Conservation (phyloP, 2,797 vertebrate genomes). For the Euthynnus affinis region DNA sequence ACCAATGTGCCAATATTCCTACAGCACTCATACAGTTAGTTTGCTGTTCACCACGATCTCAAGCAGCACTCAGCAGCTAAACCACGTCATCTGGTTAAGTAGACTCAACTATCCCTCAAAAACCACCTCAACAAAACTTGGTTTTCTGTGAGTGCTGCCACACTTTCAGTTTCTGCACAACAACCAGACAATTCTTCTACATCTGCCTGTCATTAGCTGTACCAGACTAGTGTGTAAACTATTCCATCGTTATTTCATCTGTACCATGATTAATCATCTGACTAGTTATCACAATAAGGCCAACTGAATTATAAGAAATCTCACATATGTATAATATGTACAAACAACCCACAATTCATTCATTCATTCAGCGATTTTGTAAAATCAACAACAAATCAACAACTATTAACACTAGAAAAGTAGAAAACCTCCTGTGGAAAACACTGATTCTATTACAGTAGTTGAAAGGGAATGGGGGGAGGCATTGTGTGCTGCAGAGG, state of each 20-base stretch:
- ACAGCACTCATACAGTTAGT: background rate
- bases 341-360: slow-evolving; percentile 20
- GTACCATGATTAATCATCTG: slow-evolving; percentile 9
- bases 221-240: slow-evolving; percentile 3
- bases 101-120: slow-evolving; percentile 7
- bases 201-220: slow-evolving; percentile 4
- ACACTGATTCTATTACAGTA: slow-evolving; percentile 46
- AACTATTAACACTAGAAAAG: slow-evolving; percentile 39
- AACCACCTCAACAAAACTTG: background rate
- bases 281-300: slow-evolving; percentile 6
- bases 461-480: slow-evolving; percentile 18
- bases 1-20: slow-evolving; percentile 20
- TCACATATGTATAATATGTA: slow-evolving; percentile 41
- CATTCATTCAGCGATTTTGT: slow-evolving; percentile 39
- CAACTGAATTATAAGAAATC: slow-evolving; percentile 24
- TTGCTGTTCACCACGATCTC: slow-evolving; percentile 5
- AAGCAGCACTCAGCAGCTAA: slow-evolving; percentile 9
- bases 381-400: slow-evolving; percentile 23
- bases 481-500: background rate
- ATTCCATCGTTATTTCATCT: slow-evolving; percentile 5
- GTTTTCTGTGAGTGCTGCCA: background rate
- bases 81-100: slow-evolving; percentile 21
- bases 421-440: slow-evolving; percentile 32
- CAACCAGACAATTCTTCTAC: slow-evolving; percentile 17
- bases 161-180: slow-evolving; percentile 2